phyloP scores from a whole-genome alignment of 2,113 vertebrate genomes.

The Gasterosteus aculeatus region DNA sequence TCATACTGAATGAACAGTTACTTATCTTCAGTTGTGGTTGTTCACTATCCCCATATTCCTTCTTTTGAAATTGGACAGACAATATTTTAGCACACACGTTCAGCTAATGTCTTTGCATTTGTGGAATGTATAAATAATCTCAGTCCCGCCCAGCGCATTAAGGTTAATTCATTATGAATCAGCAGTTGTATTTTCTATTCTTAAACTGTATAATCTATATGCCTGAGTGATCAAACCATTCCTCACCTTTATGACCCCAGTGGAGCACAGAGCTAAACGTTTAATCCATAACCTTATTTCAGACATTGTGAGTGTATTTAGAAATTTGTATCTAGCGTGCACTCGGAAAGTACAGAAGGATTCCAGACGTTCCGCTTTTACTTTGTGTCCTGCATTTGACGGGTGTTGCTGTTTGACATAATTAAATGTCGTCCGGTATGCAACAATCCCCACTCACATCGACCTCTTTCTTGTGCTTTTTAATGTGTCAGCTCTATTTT shows the following conservation, averaged over 20 bases:
- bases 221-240: conserved; percentile 39
- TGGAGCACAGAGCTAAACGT: background rate
- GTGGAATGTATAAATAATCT: conserved; percentile 32
- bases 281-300: conserved; percentile 20
- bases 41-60: background rate
- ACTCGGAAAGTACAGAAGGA: background rate
- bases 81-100: conserved; percentile 1
- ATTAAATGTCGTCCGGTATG: background rate
- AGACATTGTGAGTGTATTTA: background rate
- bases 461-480: background rate
- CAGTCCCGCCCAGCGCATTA: background rate
- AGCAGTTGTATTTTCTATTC: conserved; percentile 29
- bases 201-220: conserved; percentile 16
- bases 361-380: background rate
- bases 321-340: background rate
- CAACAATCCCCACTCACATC: too few species aligned
- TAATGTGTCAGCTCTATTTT: background rate
- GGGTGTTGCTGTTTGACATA: background rate
- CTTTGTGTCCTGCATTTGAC: background rate
- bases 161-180: conserved; percentile 29
- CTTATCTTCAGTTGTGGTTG: background rate
- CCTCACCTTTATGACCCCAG: conserved; percentile 16
- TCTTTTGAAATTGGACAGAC: background rate
- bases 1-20: background rate
- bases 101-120: background rate